Evolutionary conservation across 2,888 invertebrate genomes (phyloP), one percentile per base, ranked within the genome.

Genomic region (Xylota sylvarum): DNA sequence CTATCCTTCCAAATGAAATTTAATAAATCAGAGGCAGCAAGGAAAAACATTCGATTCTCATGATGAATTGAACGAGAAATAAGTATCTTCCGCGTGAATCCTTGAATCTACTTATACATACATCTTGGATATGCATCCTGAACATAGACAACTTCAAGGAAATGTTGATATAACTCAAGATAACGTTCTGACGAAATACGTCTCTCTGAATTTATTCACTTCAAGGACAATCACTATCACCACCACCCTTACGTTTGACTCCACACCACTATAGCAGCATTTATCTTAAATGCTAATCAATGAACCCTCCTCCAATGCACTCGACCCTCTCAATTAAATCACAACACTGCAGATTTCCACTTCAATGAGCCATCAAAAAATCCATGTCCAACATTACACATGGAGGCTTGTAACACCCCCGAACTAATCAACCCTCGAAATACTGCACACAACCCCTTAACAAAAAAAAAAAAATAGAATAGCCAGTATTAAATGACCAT

Each of bases 231-330:
- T 37, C 19, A 40, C 23, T 58, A n/a, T 10, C 4, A 52, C 37
- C 19, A 40, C 23, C 65, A n/a, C 10, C 4, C 17, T 14, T 12
- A 4, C 27, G 56, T 78, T 64, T 78, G 81, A 86, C 86, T 70
- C 40, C 70, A 43, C 37, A 56, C 64, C 64, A 52, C 32, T 50
- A 56, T 27, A 23, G 32, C 74, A 23, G 32, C 74, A 74, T 58
- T 70, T 73, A 64, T 77, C 73, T 72, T 65, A 69, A 86, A 86
- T 73, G 86, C 86, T 86, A 86, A 86, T 86, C 86, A 82, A 86
- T 86, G 81, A 72, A 86, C 85, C 80, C 70, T 46, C 60, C 76
- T 56, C 43, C 23, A 23, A 3, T 23, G 23, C 64, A 43, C 32
- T 58, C n/a, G 56, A 65, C 72, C 65, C 65, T 77, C 67, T 74